Evolutionary conservation across 2,797 vertebrate genomes (phyloP), one percentile per base, ranked within the genome.

Genomic region (Varecia variegata): DNA sequence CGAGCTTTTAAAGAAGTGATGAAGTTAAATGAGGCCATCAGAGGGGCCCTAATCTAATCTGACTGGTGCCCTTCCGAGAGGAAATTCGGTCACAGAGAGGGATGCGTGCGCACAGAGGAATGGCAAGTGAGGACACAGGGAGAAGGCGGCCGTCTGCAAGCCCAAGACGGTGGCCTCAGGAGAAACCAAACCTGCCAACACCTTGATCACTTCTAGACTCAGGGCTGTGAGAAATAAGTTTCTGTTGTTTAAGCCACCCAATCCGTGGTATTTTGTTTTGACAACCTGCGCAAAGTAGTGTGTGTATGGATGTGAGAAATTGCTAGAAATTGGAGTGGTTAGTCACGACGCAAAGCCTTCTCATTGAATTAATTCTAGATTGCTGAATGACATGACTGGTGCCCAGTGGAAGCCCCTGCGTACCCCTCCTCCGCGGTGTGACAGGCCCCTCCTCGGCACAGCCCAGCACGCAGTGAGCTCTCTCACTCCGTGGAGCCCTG

Each of bases 401-500:
- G 68, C 4, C 40, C 47, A 27, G 18, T 1, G 35, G 52, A 68
- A 85, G 32, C 15, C 54, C 10, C 67, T n/a, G n/a, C n/a, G n/a
- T n/a, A n/a, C 17, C n/a, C 21, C 17, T 1, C n/a, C 38, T 47
- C 27, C 9, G 0, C 11, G 3, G 20, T 14, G 1, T n/a, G 17
- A 18, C 10, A 21, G 25, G 4, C 17, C 35, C 43, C 27, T 89
- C 23, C 23, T 30, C 17, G 56, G 20, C 21, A 54, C 30, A 38
- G 23, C 17, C 35, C 12, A 27, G 45, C 50, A n/a, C 9, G 4
- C 2, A 14, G 1, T 3, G 40, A 40, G 15, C 25, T 27, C 9
- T 21, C 15, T n/a, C 27, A 2, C 2, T n/a, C 38, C 5, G 21
- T 2, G 71, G 52, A 2, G 7, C 2, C 23, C 10, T 0, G 0